Evolutionary conservation across 35 echinoderm and acorn worm species (phyloP).

Genomic region (Patiria miniata): DNA sequence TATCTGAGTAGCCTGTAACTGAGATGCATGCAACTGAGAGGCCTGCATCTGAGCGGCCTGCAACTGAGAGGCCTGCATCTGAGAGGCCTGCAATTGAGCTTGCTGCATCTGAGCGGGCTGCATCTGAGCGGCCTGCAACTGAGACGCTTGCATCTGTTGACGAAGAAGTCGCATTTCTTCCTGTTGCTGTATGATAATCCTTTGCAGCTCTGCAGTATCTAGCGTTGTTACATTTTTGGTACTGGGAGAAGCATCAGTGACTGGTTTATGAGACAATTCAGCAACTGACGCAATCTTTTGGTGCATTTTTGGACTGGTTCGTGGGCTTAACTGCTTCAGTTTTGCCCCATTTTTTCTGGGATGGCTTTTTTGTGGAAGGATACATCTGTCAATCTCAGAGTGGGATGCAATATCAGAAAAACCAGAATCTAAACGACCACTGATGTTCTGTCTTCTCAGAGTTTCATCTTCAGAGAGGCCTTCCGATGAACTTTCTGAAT

Average conservation of each 20-base stretch:
- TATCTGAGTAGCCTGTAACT: slow-evolving; percentile 18
- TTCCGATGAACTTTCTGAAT: slow-evolving; percentile 48
- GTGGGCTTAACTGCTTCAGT: slow-evolving; percentile 7
- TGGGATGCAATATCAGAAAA: slow-evolving; percentile 61
- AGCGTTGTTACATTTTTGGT: slow-evolving; percentile 58
- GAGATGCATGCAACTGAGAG: slow-evolving; percentile 3
- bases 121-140: slow-evolving; percentile 21
- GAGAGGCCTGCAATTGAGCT: too few species aligned
- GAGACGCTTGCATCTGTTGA: slow-evolving; percentile 64
- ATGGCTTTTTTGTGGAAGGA: neutral
- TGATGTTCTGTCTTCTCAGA: slow-evolving; percentile 14
- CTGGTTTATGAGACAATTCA: neutral
- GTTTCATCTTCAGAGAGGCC: slow-evolving; percentile 53
- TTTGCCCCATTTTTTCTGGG: neutral
- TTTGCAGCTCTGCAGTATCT: slow-evolving; percentile 53
- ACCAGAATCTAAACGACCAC: slow-evolving; percentile 59
- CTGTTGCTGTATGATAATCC: slow-evolving; percentile 75
- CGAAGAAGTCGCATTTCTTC: slow-evolving; percentile 60
- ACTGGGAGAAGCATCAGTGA: slow-evolving; percentile 40
- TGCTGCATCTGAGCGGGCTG: too few species aligned
- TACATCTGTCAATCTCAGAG: slow-evolving; percentile 38
- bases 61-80: too few species aligned
- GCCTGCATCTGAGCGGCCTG: too few species aligned
- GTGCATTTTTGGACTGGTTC: neutral
- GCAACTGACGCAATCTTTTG: neutral